Evolutionary conservation across 2,797 vertebrate species (phyloP).

Genomic region (Carcharodon carcharias): DNA sequence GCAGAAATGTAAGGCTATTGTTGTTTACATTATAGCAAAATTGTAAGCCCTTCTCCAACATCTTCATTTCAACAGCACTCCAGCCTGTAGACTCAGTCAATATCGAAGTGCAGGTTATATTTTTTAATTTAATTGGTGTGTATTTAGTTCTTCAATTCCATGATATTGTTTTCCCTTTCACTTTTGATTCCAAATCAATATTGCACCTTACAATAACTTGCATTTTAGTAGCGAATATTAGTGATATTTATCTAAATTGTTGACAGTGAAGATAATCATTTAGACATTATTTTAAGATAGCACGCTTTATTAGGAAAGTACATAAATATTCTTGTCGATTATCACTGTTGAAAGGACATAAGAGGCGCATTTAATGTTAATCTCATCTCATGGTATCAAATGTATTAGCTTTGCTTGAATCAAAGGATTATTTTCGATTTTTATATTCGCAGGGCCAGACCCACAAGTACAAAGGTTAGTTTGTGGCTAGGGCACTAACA

Average conservation of each 20-base stretch:
- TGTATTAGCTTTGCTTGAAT: background rate
- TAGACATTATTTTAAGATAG: background rate
- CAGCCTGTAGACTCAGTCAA: background rate
- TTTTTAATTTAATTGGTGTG: background rate
- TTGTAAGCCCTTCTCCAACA: background rate
- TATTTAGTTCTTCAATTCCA: background rate
- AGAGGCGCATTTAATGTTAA: background rate
- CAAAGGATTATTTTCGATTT: background rate
- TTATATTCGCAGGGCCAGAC: no score
- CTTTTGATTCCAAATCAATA: background rate
- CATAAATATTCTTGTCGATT: background rate
- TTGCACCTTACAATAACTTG: background rate
- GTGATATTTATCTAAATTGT: background rate
- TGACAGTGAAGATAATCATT: background rate
- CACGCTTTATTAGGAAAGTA: background rate
- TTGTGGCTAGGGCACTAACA: background rate
- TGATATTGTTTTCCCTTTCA: background rate
- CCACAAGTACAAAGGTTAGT: background rate
- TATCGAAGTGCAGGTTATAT: background rate
- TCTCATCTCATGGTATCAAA: background rate
- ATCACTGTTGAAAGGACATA: background rate
- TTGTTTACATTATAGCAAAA: background rate
- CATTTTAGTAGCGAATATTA: background rate
- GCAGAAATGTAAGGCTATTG: no score
- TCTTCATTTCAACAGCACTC: background rate